Base-by-base conservation (phyloP, 1,140 invertebrate species). In the Brachionus manjavacas region DNA sequence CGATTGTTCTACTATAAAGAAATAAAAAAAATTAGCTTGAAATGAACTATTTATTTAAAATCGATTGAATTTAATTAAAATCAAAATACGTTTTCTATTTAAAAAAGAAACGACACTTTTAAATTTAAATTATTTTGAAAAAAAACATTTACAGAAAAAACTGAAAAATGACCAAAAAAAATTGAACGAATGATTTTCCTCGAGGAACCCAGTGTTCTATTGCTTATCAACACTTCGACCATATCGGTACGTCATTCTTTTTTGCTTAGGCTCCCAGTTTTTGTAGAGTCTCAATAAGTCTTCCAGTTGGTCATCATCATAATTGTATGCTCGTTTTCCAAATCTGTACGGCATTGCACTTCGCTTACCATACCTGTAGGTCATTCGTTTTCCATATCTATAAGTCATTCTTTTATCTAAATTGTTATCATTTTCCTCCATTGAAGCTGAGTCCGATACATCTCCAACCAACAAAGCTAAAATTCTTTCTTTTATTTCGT, bases 341-440 rank as follows among this genome's bases (percentile, higher is more conserved):
- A 83, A 83, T 43, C 81, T 23, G 35, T 83, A 83, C 8, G 81
- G 81, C 81, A 83, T 83, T 4, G 68, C 64, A 31, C 60, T 60
- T 20, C 81, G 39, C 35, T 83, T 83, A 68, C 81, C 81, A 60
- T 55, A 83, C 46, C 80, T 46, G 16, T 83, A 83, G 7, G 80
- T 66, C 80, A 83, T 83, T 66, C 80, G 16, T 72, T 83, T 83
- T 39, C 81, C 81, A 25, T 55, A 83, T 68, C 80, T 46, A 25
- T 83, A 83, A 20, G 80, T 66, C 80, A 83, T 83, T 83, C 80
- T 66, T 23, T 83, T 83, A 46, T 81, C 52, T 64, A 81, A 23
- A 46, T 81, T 39, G 35, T 41, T 23, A 25, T 81, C 79, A 25
- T 60, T 39, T 43, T 81, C 31, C 52, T 81, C 79, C 20, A 49